phyloP scores from a whole-genome alignment of 2,113 vertebrate genomes.

The Mungos mungo region DNA sequence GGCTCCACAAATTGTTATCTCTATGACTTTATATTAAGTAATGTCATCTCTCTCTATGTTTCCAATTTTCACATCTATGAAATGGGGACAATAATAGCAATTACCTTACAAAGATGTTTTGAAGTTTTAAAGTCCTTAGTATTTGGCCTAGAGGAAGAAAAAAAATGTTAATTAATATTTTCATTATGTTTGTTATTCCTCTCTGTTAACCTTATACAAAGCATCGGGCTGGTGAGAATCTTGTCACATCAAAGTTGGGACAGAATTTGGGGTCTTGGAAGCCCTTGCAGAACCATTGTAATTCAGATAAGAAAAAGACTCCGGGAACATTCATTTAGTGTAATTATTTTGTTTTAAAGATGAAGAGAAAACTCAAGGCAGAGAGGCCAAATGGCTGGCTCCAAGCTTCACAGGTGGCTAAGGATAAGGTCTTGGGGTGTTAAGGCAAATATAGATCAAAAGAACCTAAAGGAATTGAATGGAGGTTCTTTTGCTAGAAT shows the following conservation, averaged over 20 bases:
- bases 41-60: background rate
- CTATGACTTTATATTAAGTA: background rate
- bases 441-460: background rate
- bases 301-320: background rate
- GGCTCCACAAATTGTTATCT: background rate
- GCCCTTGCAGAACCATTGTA: background rate
- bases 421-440: background rate
- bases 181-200: background rate
- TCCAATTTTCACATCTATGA: background rate
- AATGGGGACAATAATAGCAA: background rate
- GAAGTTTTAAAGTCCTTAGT: background rate
- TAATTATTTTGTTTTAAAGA: background rate
- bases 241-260: background rate
- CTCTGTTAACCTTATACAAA: background rate
- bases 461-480: background rate
- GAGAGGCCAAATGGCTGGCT: background rate
- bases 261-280: background rate
- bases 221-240: background rate
- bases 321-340: background rate
- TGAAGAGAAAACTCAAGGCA: background rate
- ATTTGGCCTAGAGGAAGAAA: background rate
- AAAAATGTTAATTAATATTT: background rate
- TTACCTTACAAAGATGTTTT: background rate
- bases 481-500: background rate
- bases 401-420: background rate